A percentile compares a stretch with the other conserved stretches of the same genome.
Conservation (phyloP, 1,140 invertebrate species). For the Drosophila chauvacae region DNA sequence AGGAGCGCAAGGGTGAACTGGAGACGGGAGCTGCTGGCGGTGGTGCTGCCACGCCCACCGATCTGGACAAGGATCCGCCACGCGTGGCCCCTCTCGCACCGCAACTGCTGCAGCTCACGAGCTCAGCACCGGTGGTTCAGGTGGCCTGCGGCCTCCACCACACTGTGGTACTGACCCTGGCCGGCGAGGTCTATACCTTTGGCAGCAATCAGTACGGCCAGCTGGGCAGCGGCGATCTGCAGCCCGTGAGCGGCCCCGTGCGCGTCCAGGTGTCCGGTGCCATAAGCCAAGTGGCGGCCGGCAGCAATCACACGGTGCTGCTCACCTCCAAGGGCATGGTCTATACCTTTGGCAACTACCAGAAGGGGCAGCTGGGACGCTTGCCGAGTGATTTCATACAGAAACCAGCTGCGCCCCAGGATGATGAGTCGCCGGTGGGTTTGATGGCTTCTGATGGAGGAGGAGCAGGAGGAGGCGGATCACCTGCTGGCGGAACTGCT, state of each 20-base stretch:
- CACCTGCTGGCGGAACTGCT: conserved; percentile 42
- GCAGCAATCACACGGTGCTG: conserved; percentile 97
- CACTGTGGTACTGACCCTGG: conserved; percentile 87
- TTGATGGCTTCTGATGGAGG: conserved; percentile 6
- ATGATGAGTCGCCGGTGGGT: conserved; percentile 20
- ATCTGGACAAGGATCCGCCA: conserved; percentile 88
- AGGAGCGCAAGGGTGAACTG: conserved; percentile 76
- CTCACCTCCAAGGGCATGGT: conserved; percentile 96
- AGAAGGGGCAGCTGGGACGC: conserved; percentile 96
- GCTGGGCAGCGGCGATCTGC: conserved; percentile 94
- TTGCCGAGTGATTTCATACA: conserved; percentile 70
- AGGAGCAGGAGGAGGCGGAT: conserved; percentile 33
- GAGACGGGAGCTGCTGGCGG: conserved; percentile 70
- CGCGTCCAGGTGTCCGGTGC: conserved; percentile 90
- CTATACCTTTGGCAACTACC: conserved; percentile 96
- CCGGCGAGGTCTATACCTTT: conserved; percentile 93
- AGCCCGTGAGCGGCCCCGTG: conserved; percentile 90
- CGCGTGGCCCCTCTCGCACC: conserved; percentile 90
- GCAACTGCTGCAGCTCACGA: conserved; percentile 89
- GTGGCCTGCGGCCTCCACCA: conserved; percentile 96
- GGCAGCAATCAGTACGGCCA: conserved; percentile 98
- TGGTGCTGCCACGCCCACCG: conserved; percentile 84
- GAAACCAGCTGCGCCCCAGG: conserved; percentile 17
- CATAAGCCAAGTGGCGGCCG: conserved; percentile 92
- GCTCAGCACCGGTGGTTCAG: conserved; percentile 90